Evolutionary conservation across 1,140 invertebrate species (phyloP).

Genomic region (Triops longicaudatus): DNA sequence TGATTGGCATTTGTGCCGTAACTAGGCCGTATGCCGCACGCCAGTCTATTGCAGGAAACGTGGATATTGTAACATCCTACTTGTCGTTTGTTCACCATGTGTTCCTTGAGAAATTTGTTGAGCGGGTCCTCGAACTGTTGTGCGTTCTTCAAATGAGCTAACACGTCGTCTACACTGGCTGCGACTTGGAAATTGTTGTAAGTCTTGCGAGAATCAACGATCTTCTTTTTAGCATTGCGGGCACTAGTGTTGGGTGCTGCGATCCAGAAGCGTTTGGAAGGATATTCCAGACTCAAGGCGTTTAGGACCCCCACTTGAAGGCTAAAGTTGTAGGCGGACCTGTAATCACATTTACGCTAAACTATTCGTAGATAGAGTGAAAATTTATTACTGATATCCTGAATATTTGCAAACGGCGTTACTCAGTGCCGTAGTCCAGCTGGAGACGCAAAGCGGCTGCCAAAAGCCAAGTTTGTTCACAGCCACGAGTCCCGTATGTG

Average conservation of each 20-base stretch:
- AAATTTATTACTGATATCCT: conserved; percentile 47
- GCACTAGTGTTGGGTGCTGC: not conserved
- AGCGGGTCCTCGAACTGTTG: not conserved
- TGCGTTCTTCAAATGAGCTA: not conserved
- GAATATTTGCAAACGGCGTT: conserved; percentile 50
- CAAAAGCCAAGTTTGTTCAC: conserved; percentile 48
- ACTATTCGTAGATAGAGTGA: not conserved
- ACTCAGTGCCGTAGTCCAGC: conserved; percentile 36
- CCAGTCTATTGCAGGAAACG: not conserved
- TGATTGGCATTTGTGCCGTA: not conserved
- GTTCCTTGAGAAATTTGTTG: not conserved
- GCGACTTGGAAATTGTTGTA: not conserved
- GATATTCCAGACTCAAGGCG: not conserved
- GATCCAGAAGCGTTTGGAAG: not conserved
- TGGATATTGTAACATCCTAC: not conserved
- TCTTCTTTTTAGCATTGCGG: not conserved
- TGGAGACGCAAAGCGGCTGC: conserved; percentile 49
- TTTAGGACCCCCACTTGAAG: not conserved
- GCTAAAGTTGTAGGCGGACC: not conserved
- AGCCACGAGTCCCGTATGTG: conserved; percentile 49
- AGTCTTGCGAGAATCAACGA: not conserved
- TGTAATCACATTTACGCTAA: not conserved
- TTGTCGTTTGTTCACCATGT: conserved; percentile 3
- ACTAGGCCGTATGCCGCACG: conserved; percentile 22
- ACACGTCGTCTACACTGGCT: not conserved